Percentiles rank a stretch among this genome's conserved stretches.
Conservation (phyloP, 2,888 invertebrate species). For the Onchidella celtica region DNA sequence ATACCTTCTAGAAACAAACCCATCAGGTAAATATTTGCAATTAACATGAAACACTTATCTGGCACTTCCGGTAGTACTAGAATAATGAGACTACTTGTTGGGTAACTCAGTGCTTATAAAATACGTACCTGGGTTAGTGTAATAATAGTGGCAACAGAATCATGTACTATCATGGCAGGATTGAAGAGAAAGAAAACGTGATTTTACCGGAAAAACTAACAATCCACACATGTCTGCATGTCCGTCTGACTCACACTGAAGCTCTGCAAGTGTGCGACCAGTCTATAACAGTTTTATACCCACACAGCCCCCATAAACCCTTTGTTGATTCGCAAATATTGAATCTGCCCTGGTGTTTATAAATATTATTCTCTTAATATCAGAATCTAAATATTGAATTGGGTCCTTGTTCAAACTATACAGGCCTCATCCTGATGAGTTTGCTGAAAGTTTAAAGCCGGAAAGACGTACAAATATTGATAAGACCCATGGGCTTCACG, state of each 20-base stretch:
- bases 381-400: constrained; percentile 55
- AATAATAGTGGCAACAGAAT: too few species aligned
- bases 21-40: too few species aligned
- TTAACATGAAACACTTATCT: too few species aligned
- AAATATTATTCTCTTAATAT: constrained; percentile 58
- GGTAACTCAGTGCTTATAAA: too few species aligned
- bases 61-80: too few species aligned
- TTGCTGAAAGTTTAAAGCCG: constrained; percentile 50
- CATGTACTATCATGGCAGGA: too few species aligned
- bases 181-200: too few species aligned
- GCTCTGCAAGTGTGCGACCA: constrained; percentile 17
- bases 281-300: constrained; percentile 47
- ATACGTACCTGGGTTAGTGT: too few species aligned
- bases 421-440: constrained; percentile 44
- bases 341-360: constrained; percentile 55
- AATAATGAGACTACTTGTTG: too few species aligned
- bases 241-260: neutral
- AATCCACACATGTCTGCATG: neutral
- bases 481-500: constrained; percentile 41
- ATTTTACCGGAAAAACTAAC: too few species aligned
- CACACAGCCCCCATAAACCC: constrained; percentile 39
- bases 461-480: constrained; percentile 53
- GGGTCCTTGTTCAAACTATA: constrained; percentile 47
- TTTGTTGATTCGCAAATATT: constrained; percentile 55
- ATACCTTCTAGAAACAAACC: too few species aligned